Evolutionary conservation across 2,113 vertebrate species (phyloP).

Genomic region (Mastomys natalensis): DNA sequence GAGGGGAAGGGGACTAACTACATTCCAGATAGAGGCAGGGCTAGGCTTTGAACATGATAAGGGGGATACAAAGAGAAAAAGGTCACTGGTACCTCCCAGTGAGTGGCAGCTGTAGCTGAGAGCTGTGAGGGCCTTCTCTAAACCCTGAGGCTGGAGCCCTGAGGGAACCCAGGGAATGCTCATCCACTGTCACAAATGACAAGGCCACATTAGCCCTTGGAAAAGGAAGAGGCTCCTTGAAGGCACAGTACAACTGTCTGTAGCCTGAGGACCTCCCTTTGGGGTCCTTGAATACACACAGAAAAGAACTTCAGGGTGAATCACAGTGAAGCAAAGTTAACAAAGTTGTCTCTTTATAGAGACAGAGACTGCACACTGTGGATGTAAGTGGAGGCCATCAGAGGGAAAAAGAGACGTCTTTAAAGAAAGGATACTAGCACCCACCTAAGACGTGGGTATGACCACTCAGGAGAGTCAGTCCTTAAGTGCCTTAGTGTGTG

Average conservation of each 20-base stretch:
- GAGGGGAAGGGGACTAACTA: neutral
- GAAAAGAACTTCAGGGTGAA: neutral
- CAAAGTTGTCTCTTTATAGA: neutral
- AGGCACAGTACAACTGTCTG: neutral
- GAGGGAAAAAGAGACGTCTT: neutral
- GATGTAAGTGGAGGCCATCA: neutral
- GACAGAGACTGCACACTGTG: neutral
- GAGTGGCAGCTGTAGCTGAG: accelerated
- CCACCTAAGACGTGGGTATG: neutral
- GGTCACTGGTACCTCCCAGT: accelerated
- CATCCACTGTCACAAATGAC: too few relatives aligned
- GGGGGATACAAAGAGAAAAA: neutral
- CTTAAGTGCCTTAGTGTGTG: neutral
- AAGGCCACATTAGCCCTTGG: neutral
- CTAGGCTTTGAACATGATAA: neutral
- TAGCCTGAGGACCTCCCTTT: neutral
- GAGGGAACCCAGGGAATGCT: neutral
- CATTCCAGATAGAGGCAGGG: neutral
- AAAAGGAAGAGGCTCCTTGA: neutral
- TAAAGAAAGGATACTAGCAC: neutral
- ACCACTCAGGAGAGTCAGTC: neutral
- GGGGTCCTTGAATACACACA: neutral
- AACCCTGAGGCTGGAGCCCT: neutral
- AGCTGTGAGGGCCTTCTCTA: accelerated
- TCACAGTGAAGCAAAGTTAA: neutral